Evolutionary conservation across 2,888 invertebrate species (phyloP).

Genomic region (Tyria jacobaeae): DNA sequence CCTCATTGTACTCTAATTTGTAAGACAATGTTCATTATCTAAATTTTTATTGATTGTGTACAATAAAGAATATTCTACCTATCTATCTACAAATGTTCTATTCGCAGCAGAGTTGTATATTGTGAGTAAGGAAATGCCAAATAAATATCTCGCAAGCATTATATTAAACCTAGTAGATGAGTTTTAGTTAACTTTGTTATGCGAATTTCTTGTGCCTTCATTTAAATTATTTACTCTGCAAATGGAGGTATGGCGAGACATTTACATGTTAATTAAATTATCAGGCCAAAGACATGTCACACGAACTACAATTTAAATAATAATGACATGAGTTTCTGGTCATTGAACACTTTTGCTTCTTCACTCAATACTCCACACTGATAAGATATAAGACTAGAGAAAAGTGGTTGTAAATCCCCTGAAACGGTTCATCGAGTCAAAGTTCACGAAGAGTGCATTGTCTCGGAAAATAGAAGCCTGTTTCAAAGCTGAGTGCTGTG

Average conservation of each 20-base stretch:
- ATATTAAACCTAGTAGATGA: slow-evolving; percentile 37
- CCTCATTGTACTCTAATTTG: too few relatives aligned
- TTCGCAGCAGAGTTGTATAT: too few relatives aligned
- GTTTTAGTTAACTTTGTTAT: slow-evolving; percentile 33
- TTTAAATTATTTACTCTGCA: slow-evolving; percentile 46
- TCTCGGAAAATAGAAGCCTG: slow-evolving; percentile 9
- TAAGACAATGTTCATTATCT: too few relatives aligned
- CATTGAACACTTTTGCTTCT: slow-evolving; percentile 1
- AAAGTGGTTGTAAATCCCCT: slow-evolving; percentile 2
- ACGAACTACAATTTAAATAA: slow-evolving; percentile 22
- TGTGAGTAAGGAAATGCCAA: too few relatives aligned
- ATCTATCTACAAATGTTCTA: too few relatives aligned
- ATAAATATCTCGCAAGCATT: slow-evolving; percentile 28
- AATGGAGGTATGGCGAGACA: slow-evolving; percentile 15
- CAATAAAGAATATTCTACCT: too few relatives aligned
- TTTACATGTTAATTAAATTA: slow-evolving; percentile 19
- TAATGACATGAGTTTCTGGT: slow-evolving; percentile 14
- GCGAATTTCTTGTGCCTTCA: slow-evolving; percentile 34
- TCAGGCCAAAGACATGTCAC: slow-evolving; percentile 18
- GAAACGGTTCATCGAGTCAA: slow-evolving; percentile 4
- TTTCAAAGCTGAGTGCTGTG: background rate
- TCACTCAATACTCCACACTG: background rate
- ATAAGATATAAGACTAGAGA: slow-evolving; percentile 1
- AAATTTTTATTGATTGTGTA: too few relatives aligned
- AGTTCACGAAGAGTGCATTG: slow-evolving; percentile 15